Evolutionary conservation across 2,113 vertebrate species (phyloP).

Genomic region (Sander vitreus): DNA sequence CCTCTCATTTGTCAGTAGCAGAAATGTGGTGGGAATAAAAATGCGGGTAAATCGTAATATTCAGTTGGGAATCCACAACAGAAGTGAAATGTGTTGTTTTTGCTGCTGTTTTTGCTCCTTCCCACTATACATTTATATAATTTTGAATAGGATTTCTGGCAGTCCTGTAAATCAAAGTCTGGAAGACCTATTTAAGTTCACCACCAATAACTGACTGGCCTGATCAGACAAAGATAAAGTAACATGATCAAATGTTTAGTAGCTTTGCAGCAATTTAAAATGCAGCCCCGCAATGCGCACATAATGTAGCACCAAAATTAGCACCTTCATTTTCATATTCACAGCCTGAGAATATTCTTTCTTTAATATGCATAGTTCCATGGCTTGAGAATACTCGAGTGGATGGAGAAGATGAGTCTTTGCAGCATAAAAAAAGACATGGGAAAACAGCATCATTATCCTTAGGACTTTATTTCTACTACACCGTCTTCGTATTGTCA

Average conservation of each 20-base stretch:
- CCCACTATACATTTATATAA: neutral
- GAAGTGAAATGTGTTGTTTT: neutral
- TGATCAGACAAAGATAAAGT: neutral
- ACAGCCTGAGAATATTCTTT: constrained; percentile 40
- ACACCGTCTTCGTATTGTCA: constrained; percentile 14
- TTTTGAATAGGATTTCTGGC: neutral
- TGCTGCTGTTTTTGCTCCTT: neutral
- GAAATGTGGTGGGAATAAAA: constrained; percentile 14
- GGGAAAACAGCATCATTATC: constrained; percentile 56
- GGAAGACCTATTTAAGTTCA: constrained; percentile 6
- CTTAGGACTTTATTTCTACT: constrained; percentile 39
- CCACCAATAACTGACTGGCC: neutral
- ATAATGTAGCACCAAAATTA: constrained; percentile 40
- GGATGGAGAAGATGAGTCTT: constrained; percentile 33
- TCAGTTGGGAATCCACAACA: neutral
- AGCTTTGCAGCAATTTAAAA: constrained; percentile 20
- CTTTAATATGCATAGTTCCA: constrained; percentile 50
- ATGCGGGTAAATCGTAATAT: neutral
- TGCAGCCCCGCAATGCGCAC: neutral
- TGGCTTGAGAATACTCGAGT: constrained; percentile 33
- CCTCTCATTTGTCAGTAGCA: constrained; percentile 11
- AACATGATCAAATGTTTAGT: neutral
- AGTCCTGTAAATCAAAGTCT: neutral
- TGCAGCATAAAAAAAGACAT: constrained; percentile 50
- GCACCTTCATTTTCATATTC: constrained; percentile 40